Percentiles rank a stretch among this genome's conserved stretches.
phyloP scores from a whole-genome alignment of 2,113 vertebrate genomes.

The Xyrauchen texanus region DNA sequence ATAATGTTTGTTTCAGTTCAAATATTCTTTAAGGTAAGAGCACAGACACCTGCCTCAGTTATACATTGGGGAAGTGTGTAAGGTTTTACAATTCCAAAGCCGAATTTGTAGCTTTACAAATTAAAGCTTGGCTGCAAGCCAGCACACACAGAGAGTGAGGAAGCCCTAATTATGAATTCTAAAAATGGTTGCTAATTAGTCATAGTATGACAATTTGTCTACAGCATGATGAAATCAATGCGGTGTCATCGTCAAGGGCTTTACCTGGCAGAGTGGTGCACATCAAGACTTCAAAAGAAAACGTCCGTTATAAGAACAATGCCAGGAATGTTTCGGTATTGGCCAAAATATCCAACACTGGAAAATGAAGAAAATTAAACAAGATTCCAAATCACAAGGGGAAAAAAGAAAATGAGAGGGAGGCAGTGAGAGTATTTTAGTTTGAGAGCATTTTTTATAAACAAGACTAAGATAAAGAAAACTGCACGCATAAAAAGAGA shows the following conservation, averaged over 20 bases:
- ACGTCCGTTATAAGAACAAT: constrained; percentile 22
- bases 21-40: background rate
- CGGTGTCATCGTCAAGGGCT: constrained; percentile 38
- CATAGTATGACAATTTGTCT: constrained; percentile 69
- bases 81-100: background rate
- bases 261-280: constrained; percentile 42
- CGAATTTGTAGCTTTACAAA: constrained; percentile 62
- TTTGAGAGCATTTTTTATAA: background rate
- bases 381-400: constrained; percentile 46
- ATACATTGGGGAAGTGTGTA: background rate
- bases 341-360: background rate
- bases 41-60: background rate
- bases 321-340: background rate
- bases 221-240: constrained; percentile 59
- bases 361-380: background rate
- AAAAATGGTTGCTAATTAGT: constrained; percentile 73
- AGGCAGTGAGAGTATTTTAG: too few species aligned
- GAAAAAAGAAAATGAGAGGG: background rate
- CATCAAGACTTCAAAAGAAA: constrained; percentile 5
- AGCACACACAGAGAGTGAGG: constrained; percentile 65
- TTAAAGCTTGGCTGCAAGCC: constrained; percentile 71
- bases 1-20: too few species aligned
- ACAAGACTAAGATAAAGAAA: background rate
- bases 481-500: background rate
- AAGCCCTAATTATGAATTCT: constrained; percentile 69